phyloP scores from a whole-genome alignment of 2,888 invertebrate species.

The Pemphredon lugubris region DNA sequence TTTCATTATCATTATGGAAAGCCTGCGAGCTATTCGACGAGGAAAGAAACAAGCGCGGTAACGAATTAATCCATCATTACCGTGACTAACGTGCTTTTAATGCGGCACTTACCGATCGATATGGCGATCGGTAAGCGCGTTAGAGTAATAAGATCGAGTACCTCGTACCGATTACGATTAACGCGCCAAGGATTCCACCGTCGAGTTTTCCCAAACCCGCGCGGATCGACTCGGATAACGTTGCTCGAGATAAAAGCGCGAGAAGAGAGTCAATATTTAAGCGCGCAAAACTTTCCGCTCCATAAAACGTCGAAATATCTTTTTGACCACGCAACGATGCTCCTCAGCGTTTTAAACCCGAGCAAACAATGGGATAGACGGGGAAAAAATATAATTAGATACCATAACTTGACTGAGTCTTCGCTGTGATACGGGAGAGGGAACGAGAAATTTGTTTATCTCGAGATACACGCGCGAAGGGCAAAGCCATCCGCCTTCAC shows the following conservation, averaged over 20 bases:
- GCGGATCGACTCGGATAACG: too few species aligned
- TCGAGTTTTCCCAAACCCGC: too few species aligned
- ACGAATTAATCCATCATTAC: not conserved
- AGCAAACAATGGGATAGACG: not conserved
- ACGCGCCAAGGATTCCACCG: too few species aligned
- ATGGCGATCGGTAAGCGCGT: not conserved
- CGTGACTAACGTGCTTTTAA: not conserved
- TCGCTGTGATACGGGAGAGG: not conserved
- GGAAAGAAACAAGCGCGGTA: not conserved
- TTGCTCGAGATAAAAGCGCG: not conserved
- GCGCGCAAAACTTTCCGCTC: conserved; percentile 8
- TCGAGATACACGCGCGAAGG: conserved; percentile 17
- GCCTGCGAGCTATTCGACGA: not conserved
- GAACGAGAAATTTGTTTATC: conserved; percentile 14
- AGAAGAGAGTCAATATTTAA: not conserved
- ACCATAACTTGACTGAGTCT: not conserved
- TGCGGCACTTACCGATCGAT: too few species aligned
- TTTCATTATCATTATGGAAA: conserved; percentile 11
- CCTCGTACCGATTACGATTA: not conserved
- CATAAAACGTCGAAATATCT: not conserved
- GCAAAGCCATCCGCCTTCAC: conserved; percentile 19
- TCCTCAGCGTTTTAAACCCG: not conserved
- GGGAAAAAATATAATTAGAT: not conserved
- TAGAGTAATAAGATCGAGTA: not conserved
- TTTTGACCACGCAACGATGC: not conserved